phyloP scores from a whole-genome alignment of 2,113 vertebrate genomes.

The human region DNA sequence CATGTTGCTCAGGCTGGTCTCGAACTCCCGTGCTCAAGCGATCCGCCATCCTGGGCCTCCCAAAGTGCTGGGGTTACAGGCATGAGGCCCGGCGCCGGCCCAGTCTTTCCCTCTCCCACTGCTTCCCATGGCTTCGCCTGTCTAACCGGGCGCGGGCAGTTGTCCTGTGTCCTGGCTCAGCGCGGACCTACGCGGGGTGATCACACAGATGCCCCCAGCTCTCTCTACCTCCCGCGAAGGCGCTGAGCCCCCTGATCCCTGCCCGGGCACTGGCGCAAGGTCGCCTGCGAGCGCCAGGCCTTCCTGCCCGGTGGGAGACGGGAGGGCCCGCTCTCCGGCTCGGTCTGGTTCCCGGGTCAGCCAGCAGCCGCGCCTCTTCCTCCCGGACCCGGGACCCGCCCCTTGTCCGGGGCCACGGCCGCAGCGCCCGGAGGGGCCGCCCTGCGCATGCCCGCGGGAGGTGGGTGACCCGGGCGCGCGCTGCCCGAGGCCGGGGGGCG shows the following conservation, averaged over 20 bases:
- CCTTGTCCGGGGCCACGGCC: fast-evolving
- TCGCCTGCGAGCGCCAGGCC: no score
- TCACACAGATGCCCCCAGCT: neutral
- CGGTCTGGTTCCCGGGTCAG: neutral
- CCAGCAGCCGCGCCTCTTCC: neutral
- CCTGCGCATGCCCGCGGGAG: neutral
- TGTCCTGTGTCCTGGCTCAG: neutral
- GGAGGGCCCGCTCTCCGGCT: neutral
- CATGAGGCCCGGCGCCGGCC: no score
- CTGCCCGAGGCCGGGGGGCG: no score
- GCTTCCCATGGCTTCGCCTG: no score
- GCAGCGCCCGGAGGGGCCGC: fast-evolving
- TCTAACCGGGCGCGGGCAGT: neutral
- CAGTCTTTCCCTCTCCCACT: no score
- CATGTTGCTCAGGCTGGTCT: no score
- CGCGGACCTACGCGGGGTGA: neutral
- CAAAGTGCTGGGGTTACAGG: no score
- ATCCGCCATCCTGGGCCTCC: no score
- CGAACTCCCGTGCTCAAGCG: no score
- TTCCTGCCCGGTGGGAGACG: no score
- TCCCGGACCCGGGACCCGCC: neutral
- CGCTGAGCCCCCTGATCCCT: no score
- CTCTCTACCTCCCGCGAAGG: neutral
- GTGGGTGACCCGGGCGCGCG: neutral
- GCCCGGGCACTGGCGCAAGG: no score